A percentile compares a stretch with the other conserved stretches of the same genome.
Evolutionary conservation across 2,797 vertebrate genomes (phyloP).

Genomic region (Amphiprion clarkii): DNA sequence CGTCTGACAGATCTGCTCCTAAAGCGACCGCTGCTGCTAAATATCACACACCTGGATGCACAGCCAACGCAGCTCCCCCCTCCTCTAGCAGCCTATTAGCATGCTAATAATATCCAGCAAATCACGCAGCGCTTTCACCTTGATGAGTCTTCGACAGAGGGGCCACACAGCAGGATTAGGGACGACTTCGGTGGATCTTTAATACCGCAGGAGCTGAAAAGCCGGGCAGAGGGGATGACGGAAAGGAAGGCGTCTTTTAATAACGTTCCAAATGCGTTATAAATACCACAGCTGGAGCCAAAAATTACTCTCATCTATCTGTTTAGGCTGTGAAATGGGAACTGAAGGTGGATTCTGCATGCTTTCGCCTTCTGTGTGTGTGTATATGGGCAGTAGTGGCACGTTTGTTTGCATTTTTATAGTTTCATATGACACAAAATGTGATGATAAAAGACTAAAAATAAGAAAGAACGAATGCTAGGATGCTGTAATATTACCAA

Average conservation of each 20-base stretch:
- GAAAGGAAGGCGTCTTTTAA: conserved; percentile 38
- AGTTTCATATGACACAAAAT: background rate
- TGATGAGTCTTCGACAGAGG: conserved; percentile 52
- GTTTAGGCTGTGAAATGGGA: conserved; percentile 13
- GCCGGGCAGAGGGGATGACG: conserved; percentile 26
- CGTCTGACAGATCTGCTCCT: conserved; percentile 62
- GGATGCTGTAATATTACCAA: too few species aligned
- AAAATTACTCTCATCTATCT: conserved; percentile 14
- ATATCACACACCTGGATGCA: conserved; percentile 79
- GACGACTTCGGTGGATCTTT: conserved; percentile 57
- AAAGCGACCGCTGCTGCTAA: conserved; percentile 68
- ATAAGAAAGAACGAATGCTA: too few species aligned
- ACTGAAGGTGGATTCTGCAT: background rate
- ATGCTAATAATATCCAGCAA: conserved; percentile 69
- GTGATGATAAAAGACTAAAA: background rate
- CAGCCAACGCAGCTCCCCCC: conserved; percentile 47
- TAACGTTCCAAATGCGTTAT: conserved; percentile 43
- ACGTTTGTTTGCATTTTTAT: background rate
- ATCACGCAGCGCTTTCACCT: conserved; percentile 64
- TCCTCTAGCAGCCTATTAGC: conserved; percentile 53
- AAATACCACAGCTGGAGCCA: conserved; percentile 29
- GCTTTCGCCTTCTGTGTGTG: background rate
- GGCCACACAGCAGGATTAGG: conserved; percentile 59
- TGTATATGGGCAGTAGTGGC: background rate
- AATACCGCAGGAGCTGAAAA: conserved; percentile 50